These are phyloP conservation scores for Apocheima hispidaria DNA, from an alignment of 2,888 invertebrate species.

Conservation along the genomic window DNA sequence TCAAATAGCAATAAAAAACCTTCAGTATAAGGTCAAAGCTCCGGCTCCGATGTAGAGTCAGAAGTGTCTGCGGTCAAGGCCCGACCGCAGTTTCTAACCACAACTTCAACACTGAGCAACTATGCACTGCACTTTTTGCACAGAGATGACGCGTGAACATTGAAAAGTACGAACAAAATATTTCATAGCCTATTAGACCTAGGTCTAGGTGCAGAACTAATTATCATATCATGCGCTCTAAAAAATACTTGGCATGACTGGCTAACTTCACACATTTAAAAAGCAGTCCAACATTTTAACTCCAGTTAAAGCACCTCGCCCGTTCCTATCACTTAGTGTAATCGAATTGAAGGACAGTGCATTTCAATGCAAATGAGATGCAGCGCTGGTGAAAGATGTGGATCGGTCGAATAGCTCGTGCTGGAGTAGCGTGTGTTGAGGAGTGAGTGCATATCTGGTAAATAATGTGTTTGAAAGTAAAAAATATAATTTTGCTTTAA, in stretches of 20 bases:
- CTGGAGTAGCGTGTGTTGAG: neutral
- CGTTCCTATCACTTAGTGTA: neutral
- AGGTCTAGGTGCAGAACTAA: neutral
- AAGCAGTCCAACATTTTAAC: neutral
- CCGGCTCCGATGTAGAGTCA: slow-evolving; percentile 22
- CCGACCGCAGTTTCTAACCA: neutral
- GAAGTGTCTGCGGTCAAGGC: slow-evolving; percentile 13
- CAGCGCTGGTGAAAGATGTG: neutral
- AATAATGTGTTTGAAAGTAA: neutral
- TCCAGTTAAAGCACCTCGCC: neutral
- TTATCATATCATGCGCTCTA: no score
- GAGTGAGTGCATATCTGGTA: neutral
- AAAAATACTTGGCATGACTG: no score
- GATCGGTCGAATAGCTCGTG: neutral
- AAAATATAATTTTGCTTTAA: neutral
- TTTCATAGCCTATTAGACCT: neutral
- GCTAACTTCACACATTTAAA: neutral
- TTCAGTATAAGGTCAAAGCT: slow-evolving; percentile 9
- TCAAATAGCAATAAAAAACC: slow-evolving; percentile 7
- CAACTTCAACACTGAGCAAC: neutral
- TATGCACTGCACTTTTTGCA: slow-evolving; percentile 6
- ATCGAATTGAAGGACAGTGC: neutral
- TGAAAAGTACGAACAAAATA: neutral
- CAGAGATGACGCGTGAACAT: slow-evolving; percentile 9
- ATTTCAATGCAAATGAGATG: slow-evolving; percentile 9